Evolutionary conservation across 2,797 vertebrate species (phyloP).

Genomic region (Sebastes goodei): DNA sequence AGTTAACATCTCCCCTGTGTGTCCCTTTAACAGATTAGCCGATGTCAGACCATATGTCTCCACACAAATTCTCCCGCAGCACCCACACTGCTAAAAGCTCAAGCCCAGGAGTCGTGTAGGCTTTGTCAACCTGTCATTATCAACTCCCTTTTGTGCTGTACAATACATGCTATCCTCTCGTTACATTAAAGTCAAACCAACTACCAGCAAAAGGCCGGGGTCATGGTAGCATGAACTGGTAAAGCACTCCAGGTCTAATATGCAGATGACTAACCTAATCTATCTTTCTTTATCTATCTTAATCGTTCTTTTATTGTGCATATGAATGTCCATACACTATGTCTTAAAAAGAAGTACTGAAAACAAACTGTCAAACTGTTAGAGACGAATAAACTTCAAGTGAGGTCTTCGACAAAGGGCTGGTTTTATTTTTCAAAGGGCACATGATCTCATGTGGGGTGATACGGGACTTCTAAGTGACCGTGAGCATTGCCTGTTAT

Average conservation of each 20-base stretch:
- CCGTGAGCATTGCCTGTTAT: conserved; percentile 5
- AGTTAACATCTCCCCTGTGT: conserved; percentile 40
- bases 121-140: conserved; percentile 42
- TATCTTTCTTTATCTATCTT: not conserved
- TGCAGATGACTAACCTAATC: not conserved
- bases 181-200: conserved; percentile 11
- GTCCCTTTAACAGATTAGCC: conserved; percentile 48
- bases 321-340: not conserved
- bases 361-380: not conserved
- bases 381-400: not conserved
- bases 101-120: conserved; percentile 11
- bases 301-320: not conserved
- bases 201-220: not conserved
- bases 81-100: conserved; percentile 33
- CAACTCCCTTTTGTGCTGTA: conserved; percentile 22
- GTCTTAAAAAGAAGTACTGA: not conserved
- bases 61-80: conserved; percentile 30
- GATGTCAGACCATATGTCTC: conserved; percentile 51
- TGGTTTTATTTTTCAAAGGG: conserved; percentile 6
- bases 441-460: not conserved
- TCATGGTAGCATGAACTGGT: not conserved
- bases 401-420: not conserved
- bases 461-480: not conserved
- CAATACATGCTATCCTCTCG: conserved; percentile 16
- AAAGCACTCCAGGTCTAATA: not conserved